Percentiles rank a stretch among this genome's conserved stretches.
These are phyloP conservation scores for Athrips mouffetella DNA, from an alignment of 2,888 invertebrate genomes.

Conservation along the genomic window DNA sequence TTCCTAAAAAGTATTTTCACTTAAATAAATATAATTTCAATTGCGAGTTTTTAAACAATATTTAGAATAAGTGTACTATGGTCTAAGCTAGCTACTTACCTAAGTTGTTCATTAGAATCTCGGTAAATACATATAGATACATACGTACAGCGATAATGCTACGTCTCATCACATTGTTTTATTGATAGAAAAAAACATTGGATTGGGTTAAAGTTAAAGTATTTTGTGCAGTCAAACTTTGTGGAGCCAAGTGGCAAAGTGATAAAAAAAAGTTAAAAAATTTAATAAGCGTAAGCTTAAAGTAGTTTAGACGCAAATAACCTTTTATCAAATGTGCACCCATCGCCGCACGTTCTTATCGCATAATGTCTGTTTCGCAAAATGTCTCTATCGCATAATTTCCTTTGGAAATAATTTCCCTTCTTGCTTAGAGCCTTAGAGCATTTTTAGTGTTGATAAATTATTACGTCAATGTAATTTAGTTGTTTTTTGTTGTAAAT, in stretches of 20 bases:
- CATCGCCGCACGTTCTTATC: too few relatives aligned
- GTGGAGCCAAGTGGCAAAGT: conserved; percentile 1
- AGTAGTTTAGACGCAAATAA: too few relatives aligned
- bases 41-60: conserved; percentile 46
- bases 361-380: too few relatives aligned
- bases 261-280: not conserved
- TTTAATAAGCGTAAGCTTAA: too few relatives aligned
- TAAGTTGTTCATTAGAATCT: conserved; percentile 63
- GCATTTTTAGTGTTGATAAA: too few relatives aligned
- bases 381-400: too few relatives aligned
- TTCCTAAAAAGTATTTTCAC: conserved; percentile 47
- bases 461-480: too few relatives aligned
- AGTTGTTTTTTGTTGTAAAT: too few relatives aligned
- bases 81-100: conserved; percentile 52
- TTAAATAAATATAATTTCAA: conserved; percentile 64
- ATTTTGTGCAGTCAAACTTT: conserved; percentile 6
- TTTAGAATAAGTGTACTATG: conserved; percentile 41
- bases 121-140: conserved; percentile 53
- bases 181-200: too few relatives aligned
- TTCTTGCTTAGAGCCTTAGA: too few relatives aligned
- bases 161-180: conserved; percentile 25
- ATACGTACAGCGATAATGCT: conserved; percentile 36
- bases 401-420: too few relatives aligned
- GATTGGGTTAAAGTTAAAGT: conserved; percentile 33
- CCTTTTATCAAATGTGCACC: too few relatives aligned